Conservation (phyloP, 2,113 vertebrate genomes). For the Montifringilla adamsi region DNA sequence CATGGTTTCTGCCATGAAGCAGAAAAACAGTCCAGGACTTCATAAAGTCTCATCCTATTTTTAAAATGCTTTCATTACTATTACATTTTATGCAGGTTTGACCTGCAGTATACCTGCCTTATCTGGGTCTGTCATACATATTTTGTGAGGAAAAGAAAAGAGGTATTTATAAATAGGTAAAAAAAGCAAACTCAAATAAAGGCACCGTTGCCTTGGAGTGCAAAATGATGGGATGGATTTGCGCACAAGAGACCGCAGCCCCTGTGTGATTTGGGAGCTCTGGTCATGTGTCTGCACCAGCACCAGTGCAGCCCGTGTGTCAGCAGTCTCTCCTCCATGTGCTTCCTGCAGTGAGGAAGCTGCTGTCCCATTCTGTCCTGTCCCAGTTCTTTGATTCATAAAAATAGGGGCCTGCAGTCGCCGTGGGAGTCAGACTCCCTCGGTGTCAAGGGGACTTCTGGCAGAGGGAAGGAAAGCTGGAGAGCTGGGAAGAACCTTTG, state of each 20-base stretch:
- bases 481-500: background rate
- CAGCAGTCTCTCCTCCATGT: background rate
- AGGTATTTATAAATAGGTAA: background rate
- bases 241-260: background rate
- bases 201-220: background rate
- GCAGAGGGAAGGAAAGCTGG: background rate
- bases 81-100: background rate
- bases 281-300: background rate
- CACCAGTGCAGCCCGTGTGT: background rate
- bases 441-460: background rate
- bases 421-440: background rate
- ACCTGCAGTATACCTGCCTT: background rate
- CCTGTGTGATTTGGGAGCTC: background rate
- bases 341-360: background rate
- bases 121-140: background rate
- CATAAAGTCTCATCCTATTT: background rate
- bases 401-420: background rate
- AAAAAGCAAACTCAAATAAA: background rate
- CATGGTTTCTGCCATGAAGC: background rate
- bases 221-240: background rate
- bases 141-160: background rate
- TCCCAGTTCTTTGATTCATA: background rate
- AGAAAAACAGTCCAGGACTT: background rate
- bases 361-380: background rate
- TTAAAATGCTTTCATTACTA: background rate